A percentile compares a stretch with the other conserved stretches of the same genome.
phyloP scores from a whole-genome alignment of 2,113 vertebrate species.

The Coptodon rendalli region DNA sequence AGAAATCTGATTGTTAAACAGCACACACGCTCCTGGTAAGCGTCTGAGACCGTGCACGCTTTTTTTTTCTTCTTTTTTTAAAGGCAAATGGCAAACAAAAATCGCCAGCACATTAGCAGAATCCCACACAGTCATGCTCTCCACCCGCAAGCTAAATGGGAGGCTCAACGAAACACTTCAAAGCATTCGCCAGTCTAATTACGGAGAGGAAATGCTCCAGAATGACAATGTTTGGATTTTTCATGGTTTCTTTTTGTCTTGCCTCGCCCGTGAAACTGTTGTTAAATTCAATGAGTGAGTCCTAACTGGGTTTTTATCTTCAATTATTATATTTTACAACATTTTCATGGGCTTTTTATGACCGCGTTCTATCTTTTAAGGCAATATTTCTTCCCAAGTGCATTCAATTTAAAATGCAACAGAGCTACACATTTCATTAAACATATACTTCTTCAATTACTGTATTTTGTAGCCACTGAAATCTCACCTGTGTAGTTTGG shows the following conservation, averaged over 20 bases:
- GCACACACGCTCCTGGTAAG: background rate
- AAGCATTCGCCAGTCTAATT: constrained; percentile 36
- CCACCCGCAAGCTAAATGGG: constrained; percentile 36
- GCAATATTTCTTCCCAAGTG: background rate
- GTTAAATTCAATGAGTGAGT: constrained; percentile 36
- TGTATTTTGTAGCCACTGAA: background rate
- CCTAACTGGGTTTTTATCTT: constrained; percentile 14
- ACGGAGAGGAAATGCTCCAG: constrained; percentile 31
- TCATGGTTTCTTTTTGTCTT: constrained; percentile 35
- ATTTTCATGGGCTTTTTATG: background rate
- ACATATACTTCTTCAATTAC: background rate
- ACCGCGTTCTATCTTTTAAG: background rate
- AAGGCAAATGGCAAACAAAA: constrained; percentile 12
- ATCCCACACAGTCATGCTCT: constrained; percentile 32
- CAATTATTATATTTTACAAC: background rate
- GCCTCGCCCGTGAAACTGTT: constrained; percentile 28
- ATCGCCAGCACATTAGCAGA: constrained; percentile 38
- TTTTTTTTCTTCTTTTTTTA: background rate
- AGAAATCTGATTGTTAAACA: background rate
- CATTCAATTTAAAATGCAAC: background rate
- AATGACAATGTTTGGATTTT: constrained; percentile 47
- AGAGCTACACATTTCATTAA: background rate
- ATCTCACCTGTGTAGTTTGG: background rate
- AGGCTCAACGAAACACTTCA: constrained; percentile 45
- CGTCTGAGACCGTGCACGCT: constrained; percentile 12